These are phyloP conservation scores for Rhopalosiphum maidis DNA, from an alignment of 1,140 invertebrate species.

Conservation along the genomic window DNA sequence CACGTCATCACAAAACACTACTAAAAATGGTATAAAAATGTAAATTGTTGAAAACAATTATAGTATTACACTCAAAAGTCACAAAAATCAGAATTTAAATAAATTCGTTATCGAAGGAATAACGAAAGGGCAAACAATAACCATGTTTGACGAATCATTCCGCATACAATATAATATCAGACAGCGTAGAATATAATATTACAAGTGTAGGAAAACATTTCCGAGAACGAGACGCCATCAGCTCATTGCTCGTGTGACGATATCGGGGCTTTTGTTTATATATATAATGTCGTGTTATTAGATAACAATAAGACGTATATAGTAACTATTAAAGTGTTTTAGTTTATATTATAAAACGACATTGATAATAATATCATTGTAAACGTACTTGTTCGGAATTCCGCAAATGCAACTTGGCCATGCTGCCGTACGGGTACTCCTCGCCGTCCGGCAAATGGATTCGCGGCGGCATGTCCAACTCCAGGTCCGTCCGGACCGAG, in stretches of 20 bases:
- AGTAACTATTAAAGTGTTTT: no score
- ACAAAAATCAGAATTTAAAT: neutral
- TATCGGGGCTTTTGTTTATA: neutral
- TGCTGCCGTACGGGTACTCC: conserved; percentile 70
- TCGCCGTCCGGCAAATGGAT: conserved; percentile 76
- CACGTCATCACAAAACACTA: neutral
- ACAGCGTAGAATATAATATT: neutral
- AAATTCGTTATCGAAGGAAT: neutral
- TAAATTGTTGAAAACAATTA: neutral
- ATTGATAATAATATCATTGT: neutral
- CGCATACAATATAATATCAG: neutral
- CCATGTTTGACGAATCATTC: neutral
- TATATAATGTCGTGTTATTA: no score
- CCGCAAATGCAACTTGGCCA: conserved; percentile 70
- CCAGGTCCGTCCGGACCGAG: conserved; percentile 70
- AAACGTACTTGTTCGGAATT: conserved; percentile 69
- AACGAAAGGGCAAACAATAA: neutral
- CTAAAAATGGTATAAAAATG: neutral
- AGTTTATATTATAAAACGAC: neutral
- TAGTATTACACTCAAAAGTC: no score
- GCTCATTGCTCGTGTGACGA: neutral
- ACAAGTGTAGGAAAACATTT: neutral
- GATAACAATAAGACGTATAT: no score
- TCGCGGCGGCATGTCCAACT: conserved; percentile 72
- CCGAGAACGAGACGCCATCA: neutral